Percentiles rank a stretch among this genome's conserved stretches.
These are phyloP conservation scores for Alligator sinensis DNA, from an alignment of 2,113 vertebrate species.

Conservation along the genomic window DNA sequence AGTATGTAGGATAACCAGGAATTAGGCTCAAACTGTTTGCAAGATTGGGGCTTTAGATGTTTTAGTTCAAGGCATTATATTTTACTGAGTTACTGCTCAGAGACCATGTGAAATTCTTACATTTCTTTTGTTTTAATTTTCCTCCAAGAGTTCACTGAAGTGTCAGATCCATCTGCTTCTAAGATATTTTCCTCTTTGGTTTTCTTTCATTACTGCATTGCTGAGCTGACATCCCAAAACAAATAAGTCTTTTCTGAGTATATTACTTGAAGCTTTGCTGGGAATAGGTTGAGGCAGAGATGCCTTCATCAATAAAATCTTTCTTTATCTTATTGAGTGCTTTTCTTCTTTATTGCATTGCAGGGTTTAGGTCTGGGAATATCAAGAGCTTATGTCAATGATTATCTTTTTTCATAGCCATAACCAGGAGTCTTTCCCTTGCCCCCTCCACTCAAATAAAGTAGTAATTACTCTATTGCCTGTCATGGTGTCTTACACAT, in stretches of 20 bases:
- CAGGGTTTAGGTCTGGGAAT: neutral
- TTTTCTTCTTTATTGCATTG: neutral
- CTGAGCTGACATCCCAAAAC: neutral
- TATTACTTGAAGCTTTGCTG: neutral
- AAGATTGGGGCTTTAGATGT: neutral
- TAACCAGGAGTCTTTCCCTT: neutral
- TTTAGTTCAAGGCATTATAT: neutral
- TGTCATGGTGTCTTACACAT: accelerated
- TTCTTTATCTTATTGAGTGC: neutral
- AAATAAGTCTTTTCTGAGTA: accelerated
- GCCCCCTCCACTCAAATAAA: neutral
- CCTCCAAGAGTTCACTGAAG: neutral
- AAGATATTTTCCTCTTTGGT: neutral
- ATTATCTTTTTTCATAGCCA: neutral
- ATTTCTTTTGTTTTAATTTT: neutral
- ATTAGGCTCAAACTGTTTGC: neutral
- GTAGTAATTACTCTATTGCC: neutral
- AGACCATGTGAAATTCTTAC: neutral
- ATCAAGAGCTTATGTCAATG: neutral
- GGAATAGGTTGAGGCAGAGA: neutral
- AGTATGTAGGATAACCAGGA: neutral
- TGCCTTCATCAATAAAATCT: neutral
- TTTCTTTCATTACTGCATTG: neutral
- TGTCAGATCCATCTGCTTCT: neutral
- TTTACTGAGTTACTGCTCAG: neutral